phyloP scores from a whole-genome alignment of 1,140 invertebrate genomes.

The Rhynchophorus ferrugineus region DNA sequence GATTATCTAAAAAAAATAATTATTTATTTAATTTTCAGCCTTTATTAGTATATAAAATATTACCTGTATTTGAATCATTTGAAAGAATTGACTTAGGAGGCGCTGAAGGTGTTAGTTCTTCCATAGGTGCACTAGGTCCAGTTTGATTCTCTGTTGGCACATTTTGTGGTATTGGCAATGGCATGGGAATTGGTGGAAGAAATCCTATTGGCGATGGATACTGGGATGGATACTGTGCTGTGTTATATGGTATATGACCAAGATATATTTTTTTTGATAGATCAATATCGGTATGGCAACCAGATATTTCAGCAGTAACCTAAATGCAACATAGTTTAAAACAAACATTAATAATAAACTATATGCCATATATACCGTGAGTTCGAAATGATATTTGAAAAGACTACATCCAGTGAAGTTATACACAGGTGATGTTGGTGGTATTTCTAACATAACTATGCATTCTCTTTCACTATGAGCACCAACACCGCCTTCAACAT shows the following conservation, averaged over 20 bases:
- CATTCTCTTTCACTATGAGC: conserved; percentile 15
- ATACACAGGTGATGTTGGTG: background rate
- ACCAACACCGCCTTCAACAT: conserved; percentile 11
- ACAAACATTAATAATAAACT: background rate
- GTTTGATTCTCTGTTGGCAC: background rate
- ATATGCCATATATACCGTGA: conserved; percentile 3
- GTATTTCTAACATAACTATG: conserved; percentile 11
- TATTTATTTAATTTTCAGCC: background rate
- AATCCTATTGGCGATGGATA: background rate
- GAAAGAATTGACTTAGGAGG: background rate
- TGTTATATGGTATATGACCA: conserved; percentile 5
- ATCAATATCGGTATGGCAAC: conserved; percentile 6
- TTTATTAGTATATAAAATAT: background rate
- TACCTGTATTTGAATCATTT: background rate
- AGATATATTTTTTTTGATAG: background rate
- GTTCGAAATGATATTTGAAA: background rate
- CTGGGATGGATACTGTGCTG: background rate
- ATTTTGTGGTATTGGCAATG: background rate
- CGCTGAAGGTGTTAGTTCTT: background rate
- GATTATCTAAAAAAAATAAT: background rate
- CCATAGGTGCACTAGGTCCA: background rate
- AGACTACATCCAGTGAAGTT: conserved; percentile 11
- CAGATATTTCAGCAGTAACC: conserved; percentile 3
- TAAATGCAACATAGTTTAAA: background rate
- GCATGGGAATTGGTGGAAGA: background rate